Conservation (phyloP, 2,797 vertebrate species). For the Cirrhinus molitorella region DNA sequence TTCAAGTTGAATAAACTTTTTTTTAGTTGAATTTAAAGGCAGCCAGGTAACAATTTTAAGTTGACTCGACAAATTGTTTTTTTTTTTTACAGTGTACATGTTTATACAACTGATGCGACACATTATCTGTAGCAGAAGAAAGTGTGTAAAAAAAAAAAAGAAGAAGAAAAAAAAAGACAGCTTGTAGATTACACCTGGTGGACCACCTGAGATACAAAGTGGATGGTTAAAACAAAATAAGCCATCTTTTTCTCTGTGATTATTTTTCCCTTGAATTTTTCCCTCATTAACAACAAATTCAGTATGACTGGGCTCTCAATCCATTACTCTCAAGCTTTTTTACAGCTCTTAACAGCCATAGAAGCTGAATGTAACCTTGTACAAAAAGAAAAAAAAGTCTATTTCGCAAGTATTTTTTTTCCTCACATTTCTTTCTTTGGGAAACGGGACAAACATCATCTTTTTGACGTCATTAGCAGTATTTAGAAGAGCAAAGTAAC, state of each 20-base stretch:
- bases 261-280: background rate
- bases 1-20: too few species aligned
- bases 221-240: slow-evolving; percentile 7
- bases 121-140: background rate
- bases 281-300: background rate
- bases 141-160: too few species aligned
- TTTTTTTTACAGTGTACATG: too few species aligned
- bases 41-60: too few species aligned
- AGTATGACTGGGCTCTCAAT: background rate
- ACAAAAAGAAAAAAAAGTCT: background rate
- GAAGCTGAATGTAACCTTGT: background rate
- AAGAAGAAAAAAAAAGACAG: background rate
- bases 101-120: background rate
- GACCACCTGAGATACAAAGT: background rate
- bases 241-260: background rate
- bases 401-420: background rate
- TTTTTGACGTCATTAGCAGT: background rate
- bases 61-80: too few species aligned
- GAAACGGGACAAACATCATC: background rate
- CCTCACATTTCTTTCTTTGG: background rate
- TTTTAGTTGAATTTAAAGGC: too few species aligned
- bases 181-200: background rate
- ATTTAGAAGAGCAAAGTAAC: background rate
- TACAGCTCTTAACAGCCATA: background rate
- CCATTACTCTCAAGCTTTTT: background rate